Conservation (phyloP, 2,888 invertebrate genomes). For the Spilosoma lubricipeda region DNA sequence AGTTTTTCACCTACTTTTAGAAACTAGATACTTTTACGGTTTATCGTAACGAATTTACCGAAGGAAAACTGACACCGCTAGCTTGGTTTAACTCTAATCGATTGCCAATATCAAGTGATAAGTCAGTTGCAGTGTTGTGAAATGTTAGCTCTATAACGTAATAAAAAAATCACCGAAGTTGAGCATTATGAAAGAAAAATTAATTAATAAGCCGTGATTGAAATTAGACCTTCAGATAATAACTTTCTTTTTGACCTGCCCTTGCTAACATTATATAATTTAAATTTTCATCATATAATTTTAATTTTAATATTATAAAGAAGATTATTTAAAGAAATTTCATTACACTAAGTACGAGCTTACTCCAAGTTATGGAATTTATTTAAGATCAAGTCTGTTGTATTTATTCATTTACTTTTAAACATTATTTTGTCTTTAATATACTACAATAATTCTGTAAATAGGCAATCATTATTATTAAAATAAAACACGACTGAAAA, state of each 20-base stretch:
- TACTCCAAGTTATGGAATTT: neutral
- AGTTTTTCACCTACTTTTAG: conserved; percentile 56
- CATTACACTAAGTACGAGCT: neutral
- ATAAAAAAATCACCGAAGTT: neutral
- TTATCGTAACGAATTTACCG: conserved; percentile 68
- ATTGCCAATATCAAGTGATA: conserved; percentile 70
- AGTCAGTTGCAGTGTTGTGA: conserved; percentile 55
- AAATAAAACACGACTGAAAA: no score
- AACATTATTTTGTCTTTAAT: neutral
- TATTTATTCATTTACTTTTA: neutral
- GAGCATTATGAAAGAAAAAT: neutral
- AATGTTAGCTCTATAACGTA: neutral
- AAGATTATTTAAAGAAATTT: neutral
- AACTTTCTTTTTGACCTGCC: neutral
- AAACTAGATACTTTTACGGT: conserved; percentile 59
- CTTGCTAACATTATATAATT: neutral
- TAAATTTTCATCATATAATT: neutral
- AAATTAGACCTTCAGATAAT: neutral
- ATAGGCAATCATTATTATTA: no score
- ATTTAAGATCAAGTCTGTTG: neutral
- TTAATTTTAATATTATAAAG: neutral
- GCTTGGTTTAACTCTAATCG: conserved; percentile 64
- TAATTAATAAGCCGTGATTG: neutral
- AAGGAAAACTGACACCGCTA: conserved; percentile 63
- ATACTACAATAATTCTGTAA: no score